Evolutionary conservation across 2,888 invertebrate genomes (phyloP), one percentile per base, ranked within the genome.

Genomic region (Ornithoptera alexandrae): DNA sequence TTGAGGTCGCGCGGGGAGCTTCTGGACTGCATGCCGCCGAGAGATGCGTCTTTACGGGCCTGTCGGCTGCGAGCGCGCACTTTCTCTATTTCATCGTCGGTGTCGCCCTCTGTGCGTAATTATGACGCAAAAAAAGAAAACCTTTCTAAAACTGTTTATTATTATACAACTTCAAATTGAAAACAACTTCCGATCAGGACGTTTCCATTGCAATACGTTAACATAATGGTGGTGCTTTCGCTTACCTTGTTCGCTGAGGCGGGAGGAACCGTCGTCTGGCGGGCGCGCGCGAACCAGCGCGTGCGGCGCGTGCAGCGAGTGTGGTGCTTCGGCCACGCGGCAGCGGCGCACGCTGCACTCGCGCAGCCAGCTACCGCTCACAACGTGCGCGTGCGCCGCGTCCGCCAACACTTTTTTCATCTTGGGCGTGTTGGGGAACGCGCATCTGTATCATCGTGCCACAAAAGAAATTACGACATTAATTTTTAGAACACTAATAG

Each of bases 361-460:
- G 73, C 93, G 92, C 71, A 98, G 89, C 98, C 98, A 98, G n/a
- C 93, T 93, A 74, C 94, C 95, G 30, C 85, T 94, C 3, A 96
- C 95, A 69, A 95, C 96, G 67, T 94, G 93, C 73, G 79, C 80
- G 71, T 94, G 94, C 36, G 68, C 62, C 22, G 74, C 70, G 7
- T 70, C 66, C 1, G 94, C 94, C 75, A 93, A 93, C 2, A 96
- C 96, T 86, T 96, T 94, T 65, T 94, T 94, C 83, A 96, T 96
- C 86, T 98, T 98, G 6, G 98, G 98, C 7, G 98, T 98, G 85
- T 97, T 97, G 7, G 94, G 90, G 88, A 97, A 98, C 17, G 98
- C 98, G 90, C 98, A 98, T 61, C 98, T 97, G 86, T 8, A n/a
- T 39, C 7, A 39, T 39, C 10, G 10, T 7, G 6, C 10, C 7